Evolutionary conservation across 2,113 vertebrate species (phyloP), one percentile per base, ranked within the genome.

Genomic region (Ceyx melanurus): DNA sequence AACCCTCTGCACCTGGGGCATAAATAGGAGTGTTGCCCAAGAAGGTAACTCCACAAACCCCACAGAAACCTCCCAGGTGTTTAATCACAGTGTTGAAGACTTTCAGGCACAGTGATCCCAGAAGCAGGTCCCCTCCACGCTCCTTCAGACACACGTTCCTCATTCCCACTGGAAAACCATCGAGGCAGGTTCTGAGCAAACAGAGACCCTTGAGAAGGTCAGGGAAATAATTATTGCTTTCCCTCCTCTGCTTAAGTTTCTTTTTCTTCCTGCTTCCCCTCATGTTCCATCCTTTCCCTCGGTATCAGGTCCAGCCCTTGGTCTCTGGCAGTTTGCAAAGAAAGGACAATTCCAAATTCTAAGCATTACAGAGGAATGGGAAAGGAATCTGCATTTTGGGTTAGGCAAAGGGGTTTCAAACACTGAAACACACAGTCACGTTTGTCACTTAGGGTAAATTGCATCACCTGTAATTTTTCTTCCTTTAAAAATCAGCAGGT

Each of bases 401-500:
- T 88, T 70, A 83, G 73, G 48, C 6, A 7, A 57, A 80, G 45
- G 26, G 10, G 33, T n/a, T 83, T 85, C 65, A 74, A n/a, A 73
- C 22, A 75, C 26, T 71, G 66, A 92, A 86, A 70, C 37, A 50
- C 2, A 4, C 29, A 72, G 78, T 76, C 20, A 8, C 11, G 31
- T 94, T 94, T 88, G 76, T 82, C 15, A 21, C 76, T 86, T 78
- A 35, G 2, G 37, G 45, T 95, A 92, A 84, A 79, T 93, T 78
- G 78, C 17, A 48, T 92, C 40, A 86, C 73, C 64, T 40, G 9
- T 71, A 87, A 56, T 23, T 77, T 92, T 94, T 90, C 79, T 79
- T 42, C 90, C 86, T 96, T 86, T 81, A 79, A 88, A 92, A 96
- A 96, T 92, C 89, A 95, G 77, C 87, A 68, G n/a, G 73, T 90